Conservation (phyloP, 2,797 vertebrate genomes). For the Anisognathus igniventris region DNA sequence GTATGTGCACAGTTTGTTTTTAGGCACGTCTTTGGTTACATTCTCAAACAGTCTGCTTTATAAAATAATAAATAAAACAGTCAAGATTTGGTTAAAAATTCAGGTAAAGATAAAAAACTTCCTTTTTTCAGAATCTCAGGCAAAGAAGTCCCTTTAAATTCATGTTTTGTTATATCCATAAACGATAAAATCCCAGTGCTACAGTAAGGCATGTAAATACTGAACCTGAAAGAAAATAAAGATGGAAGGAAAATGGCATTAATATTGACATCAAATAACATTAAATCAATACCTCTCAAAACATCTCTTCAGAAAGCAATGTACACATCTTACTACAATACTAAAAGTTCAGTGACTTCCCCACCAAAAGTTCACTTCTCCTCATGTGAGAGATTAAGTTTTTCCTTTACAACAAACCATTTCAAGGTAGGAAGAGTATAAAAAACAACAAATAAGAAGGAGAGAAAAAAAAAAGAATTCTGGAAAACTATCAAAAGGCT, state of each 20-base stretch:
- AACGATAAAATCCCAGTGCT: slow-evolving; percentile 92
- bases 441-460: not conserved
- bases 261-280: not conserved
- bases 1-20: not conserved
- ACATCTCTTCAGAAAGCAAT: not conserved
- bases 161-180: slow-evolving; percentile 82
- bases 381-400: not conserved
- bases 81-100: not conserved
- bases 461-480: not conserved
- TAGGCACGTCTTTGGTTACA: slow-evolving; percentile 45
- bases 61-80: slow-evolving; percentile 43
- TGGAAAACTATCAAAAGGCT: not conserved
- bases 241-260: not conserved
- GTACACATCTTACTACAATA: not conserved
- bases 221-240: slow-evolving; percentile 81
- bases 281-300: not conserved
- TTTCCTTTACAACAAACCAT: not conserved
- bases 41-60: slow-evolving; percentile 32
- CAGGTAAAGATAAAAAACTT: not conserved
- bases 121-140: slow-evolving; percentile 9
- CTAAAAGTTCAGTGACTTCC: not conserved
- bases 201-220: slow-evolving; percentile 96
- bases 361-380: not conserved
- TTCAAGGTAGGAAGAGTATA: not conserved
- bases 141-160: slow-evolving; percentile 28